Evolutionary conservation across 2,888 invertebrate species (phyloP).

Genomic region (Conchocele bisecta): DNA sequence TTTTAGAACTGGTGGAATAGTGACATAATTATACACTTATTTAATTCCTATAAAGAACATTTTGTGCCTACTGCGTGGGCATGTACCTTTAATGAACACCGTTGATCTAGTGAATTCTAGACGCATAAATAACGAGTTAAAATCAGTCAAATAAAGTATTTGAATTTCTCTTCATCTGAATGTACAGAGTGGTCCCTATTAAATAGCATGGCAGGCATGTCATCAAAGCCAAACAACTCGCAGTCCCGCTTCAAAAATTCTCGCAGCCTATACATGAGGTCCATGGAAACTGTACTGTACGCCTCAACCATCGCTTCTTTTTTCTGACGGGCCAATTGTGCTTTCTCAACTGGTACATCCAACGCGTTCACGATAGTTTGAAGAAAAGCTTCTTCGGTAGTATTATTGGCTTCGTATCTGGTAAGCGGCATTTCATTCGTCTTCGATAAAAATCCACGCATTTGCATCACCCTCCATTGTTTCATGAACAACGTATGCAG

Average conservation of each 20-base stretch:
- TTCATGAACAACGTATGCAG: not conserved
- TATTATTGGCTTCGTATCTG: not conserved
- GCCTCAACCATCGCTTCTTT: constrained; percentile 1
- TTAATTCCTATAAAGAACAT: no score
- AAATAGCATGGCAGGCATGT: not conserved
- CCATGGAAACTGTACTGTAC: constrained; percentile 2
- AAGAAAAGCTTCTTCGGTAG: not conserved
- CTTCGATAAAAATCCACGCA: not conserved
- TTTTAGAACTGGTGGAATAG: no score
- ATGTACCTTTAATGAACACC: no score
- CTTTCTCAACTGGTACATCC: not conserved
- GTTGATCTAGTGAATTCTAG: no score
- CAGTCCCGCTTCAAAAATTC: constrained; percentile 4
- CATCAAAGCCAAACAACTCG: not conserved
- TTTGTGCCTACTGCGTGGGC: no score
- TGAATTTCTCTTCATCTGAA: no score
- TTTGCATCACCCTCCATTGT: not conserved
- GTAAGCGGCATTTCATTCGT: not conserved
- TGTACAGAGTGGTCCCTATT: no score
- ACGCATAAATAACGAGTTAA: no score
- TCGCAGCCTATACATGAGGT: not conserved
- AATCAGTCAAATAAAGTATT: no score
- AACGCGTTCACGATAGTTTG: not conserved
- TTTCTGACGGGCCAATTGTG: not conserved
- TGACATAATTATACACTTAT: no score